Conservation (phyloP, 2,888 invertebrate genomes). For the Caenorhabditis sp. region DNA sequence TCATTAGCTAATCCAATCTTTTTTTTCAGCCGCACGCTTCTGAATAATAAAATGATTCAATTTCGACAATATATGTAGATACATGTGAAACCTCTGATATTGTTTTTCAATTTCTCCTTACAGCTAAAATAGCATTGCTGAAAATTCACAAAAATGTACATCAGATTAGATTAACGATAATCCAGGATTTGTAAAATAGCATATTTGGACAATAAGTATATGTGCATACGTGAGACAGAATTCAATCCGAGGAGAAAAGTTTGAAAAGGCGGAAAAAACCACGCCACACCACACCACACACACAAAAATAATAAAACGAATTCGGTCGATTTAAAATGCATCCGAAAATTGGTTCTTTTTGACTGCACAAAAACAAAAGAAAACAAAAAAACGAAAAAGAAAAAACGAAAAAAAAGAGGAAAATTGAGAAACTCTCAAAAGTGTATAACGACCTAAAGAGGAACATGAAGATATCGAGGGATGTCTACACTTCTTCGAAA, state of each 20-base stretch:
- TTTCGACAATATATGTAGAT: background rate
- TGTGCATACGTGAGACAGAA: background rate
- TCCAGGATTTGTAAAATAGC: background rate
- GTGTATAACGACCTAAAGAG: background rate
- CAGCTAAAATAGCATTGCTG: background rate
- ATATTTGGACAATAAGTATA: too few relatives aligned
- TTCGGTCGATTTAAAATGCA: background rate
- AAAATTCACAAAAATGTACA: background rate
- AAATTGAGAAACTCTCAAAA: background rate
- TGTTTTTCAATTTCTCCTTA: background rate
- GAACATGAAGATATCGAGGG: background rate
- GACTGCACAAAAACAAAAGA: conserved; percentile 1
- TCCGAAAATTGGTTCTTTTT: conserved; percentile 1
- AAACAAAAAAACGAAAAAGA: background rate
- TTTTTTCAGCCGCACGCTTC: background rate
- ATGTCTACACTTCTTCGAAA: too few relatives aligned
- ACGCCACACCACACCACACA: background rate
- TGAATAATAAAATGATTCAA: conserved; percentile 1
- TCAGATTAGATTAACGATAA: background rate
- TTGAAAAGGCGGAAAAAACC: background rate
- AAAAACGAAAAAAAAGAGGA: background rate
- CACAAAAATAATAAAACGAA: conserved; percentile 1
- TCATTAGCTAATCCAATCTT: conserved; percentile 1
- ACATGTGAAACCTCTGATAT: background rate
- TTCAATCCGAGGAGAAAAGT: background rate